Evolutionary conservation across 1,140 invertebrate species (phyloP).

Genomic region (Ceratitis capitata): DNA sequence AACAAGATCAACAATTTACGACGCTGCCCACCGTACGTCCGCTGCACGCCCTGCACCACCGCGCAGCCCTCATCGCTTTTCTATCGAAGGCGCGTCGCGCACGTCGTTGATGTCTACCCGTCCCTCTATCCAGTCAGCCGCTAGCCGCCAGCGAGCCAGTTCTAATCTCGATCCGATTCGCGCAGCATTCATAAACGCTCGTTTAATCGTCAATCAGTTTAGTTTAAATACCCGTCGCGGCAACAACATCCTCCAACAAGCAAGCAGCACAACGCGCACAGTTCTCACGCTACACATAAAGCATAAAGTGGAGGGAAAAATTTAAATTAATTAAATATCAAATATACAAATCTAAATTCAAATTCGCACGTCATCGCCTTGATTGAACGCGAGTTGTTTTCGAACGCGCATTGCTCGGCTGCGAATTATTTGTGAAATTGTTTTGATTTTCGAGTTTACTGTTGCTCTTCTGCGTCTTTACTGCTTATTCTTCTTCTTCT

Average conservation of each 20-base stretch:
- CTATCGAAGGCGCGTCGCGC: too few species aligned
- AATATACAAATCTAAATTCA: background rate
- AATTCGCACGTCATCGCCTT: background rate
- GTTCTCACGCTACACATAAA: background rate
- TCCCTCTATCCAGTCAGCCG: too few species aligned
- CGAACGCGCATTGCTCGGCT: background rate
- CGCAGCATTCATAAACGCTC: background rate
- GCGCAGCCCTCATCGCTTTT: background rate
- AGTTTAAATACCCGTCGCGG: conserved; percentile 29
- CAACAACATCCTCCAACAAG: conserved; percentile 29
- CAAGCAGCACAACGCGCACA: background rate
- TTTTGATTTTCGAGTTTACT: background rate
- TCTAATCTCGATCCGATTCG: conserved; percentile 5
- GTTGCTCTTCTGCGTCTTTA: background rate
- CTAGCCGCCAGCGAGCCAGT: background rate
- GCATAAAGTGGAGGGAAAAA: too few species aligned
- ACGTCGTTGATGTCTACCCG: too few species aligned
- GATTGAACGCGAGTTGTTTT: conserved; percentile 13
- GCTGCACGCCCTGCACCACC: background rate
- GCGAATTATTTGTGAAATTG: background rate
- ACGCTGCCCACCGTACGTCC: too few species aligned
- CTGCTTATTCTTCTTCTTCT: background rate
- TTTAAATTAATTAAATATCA: conserved; percentile 1
- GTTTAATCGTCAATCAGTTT: conserved; percentile 34
- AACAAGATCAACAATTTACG: background rate